phyloP scores from a whole-genome alignment of 2,113 vertebrate genomes.

The Cyanoderma ruficeps region DNA sequence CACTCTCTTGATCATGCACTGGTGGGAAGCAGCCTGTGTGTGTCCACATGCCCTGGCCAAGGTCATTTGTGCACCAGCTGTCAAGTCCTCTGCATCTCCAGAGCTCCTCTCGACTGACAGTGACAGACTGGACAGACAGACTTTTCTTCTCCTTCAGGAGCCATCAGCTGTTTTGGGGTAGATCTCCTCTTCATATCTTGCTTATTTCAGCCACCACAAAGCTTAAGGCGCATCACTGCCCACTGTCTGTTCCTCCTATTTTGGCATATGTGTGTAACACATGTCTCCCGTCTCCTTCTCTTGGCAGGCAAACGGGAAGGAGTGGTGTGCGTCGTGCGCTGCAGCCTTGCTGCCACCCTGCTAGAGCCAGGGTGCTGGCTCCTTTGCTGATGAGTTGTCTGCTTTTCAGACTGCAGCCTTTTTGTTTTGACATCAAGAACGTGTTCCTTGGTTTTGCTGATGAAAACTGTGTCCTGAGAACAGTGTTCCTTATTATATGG shows the following conservation, averaged over 20 bases:
- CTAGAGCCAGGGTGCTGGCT: background rate
- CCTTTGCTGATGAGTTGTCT: background rate
- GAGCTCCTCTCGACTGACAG: rapidly evolving
- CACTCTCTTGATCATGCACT: background rate
- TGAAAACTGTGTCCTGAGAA: background rate
- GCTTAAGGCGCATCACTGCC: background rate
- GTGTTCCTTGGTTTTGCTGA: background rate
- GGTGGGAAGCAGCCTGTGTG: rapidly evolving
- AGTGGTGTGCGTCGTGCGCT: rapidly evolving
- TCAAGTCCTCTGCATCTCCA: background rate
- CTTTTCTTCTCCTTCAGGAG: background rate
- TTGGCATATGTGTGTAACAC: background rate
- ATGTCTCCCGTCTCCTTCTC: background rate
- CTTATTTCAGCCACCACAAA: background rate
- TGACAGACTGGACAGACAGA: background rate
- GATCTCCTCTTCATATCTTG: background rate
- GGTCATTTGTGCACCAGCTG: background rate
- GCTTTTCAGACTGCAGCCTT: background rate
- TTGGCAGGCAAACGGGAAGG: background rate
- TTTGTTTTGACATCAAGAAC: background rate
- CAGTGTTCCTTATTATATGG: background rate
- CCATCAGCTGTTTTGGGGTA: background rate
- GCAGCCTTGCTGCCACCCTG: background rate
- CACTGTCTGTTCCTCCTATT: background rate
- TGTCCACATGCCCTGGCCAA: background rate